These are phyloP conservation scores for Heliconius nattereri DNA, from an alignment of 1,140 invertebrate genomes.

Conservation along the genomic window DNA sequence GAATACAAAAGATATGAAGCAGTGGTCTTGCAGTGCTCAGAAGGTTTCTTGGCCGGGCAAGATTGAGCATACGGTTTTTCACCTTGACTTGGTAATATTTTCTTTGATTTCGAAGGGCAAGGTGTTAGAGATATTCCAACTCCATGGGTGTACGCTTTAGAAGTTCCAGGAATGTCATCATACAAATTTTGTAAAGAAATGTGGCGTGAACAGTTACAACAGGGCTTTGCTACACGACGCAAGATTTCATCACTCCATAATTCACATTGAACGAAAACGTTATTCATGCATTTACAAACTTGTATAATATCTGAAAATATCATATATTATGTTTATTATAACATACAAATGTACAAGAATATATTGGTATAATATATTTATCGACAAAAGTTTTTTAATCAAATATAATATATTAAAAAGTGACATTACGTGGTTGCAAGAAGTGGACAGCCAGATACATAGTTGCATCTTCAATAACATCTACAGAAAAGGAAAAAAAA, in stretches of 20 bases:
- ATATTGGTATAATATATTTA: too few relatives aligned
- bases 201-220: constrained; percentile 64
- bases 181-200: constrained; percentile 55
- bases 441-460: constrained; percentile 63
- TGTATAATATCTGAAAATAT: constrained; percentile 58
- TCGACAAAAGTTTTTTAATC: too few relatives aligned
- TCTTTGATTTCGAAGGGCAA: constrained; percentile 49
- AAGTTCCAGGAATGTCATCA: constrained; percentile 46
- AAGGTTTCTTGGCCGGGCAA: constrained; percentile 50
- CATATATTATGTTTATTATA: constrained; percentile 18
- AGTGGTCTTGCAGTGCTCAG: constrained; percentile 47
- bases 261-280: constrained; percentile 71
- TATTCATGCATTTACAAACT: constrained; percentile 76
- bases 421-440: constrained; percentile 59
- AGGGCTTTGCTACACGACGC: constrained; percentile 56
- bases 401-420: not conserved
- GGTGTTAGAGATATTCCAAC: constrained; percentile 54
- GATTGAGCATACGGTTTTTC: constrained; percentile 25
- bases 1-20: constrained; percentile 59
- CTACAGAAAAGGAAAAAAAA: constrained; percentile 45
- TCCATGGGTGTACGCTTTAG: constrained; percentile 46
- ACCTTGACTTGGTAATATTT: constrained; percentile 26
- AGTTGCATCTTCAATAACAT: constrained; percentile 65
- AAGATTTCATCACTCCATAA: constrained; percentile 70
- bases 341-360: not conserved